Percentiles rank a stretch among this genome's conserved stretches.
Evolutionary conservation across 2,797 vertebrate genomes (phyloP).

Genomic region (Phaenicophaeus curvirostris): DNA sequence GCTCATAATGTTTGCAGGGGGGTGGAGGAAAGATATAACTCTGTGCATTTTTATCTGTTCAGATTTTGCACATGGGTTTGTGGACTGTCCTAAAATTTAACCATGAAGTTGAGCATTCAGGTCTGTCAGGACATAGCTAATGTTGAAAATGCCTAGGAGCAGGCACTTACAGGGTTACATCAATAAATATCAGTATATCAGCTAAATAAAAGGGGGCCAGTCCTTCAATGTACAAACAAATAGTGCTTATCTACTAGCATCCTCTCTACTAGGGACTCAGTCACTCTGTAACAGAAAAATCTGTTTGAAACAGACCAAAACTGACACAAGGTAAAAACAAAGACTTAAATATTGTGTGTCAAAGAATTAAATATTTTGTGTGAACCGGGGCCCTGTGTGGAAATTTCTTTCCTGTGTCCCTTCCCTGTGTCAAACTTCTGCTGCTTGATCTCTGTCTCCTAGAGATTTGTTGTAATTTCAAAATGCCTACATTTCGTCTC

Average conservation of each 20-base stretch:
- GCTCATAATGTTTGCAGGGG: not conserved
- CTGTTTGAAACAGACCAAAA: not conserved
- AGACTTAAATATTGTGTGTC: not conserved
- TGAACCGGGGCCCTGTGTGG: not conserved
- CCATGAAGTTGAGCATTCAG: not conserved
- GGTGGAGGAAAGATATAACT: not conserved
- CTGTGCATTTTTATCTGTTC: not conserved
- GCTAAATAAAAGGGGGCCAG: not conserved
- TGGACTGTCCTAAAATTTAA: not conserved
- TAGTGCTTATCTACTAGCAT: not conserved
- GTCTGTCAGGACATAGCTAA: not conserved
- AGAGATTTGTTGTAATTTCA: slow-evolving; percentile 29
- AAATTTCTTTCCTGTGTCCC: not conserved
- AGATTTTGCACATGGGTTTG: not conserved
- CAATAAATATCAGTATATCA: not conserved
- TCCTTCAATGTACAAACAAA: not conserved
- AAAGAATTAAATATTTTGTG: not conserved
- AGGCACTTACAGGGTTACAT: not conserved
- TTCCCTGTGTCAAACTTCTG: not conserved
- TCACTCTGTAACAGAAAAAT: not conserved
- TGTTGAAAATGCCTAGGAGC: not conserved
- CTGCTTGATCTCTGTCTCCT: slow-evolving; percentile 3
- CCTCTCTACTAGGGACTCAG: not conserved
- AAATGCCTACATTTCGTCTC: not conserved
- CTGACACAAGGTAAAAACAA: not conserved